These are phyloP conservation scores for Argyrosomus regius DNA, from an alignment of 2,797 vertebrate genomes.

Conservation along the genomic window DNA sequence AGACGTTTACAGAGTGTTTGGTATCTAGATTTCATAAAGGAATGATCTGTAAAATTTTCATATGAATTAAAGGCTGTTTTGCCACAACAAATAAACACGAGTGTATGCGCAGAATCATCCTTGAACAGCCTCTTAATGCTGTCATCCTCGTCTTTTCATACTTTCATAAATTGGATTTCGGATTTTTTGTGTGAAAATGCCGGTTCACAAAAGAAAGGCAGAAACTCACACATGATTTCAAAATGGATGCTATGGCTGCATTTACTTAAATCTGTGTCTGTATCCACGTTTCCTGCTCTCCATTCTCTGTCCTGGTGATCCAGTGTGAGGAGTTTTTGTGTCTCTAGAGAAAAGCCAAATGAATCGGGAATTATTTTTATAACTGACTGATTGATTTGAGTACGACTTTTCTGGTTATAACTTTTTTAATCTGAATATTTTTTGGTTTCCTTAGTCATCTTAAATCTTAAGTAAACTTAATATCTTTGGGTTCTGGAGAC, in stretches of 20 bases:
- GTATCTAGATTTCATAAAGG: slow-evolving; percentile 30
- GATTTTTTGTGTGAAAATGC: slow-evolving; percentile 1
- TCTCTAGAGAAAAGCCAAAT: background rate
- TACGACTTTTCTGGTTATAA: background rate
- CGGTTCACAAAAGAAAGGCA: slow-evolving; percentile 21
- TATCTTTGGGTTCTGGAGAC: background rate
- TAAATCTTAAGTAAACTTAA: background rate
- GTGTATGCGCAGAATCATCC: background rate
- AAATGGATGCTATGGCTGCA: slow-evolving; percentile 1
- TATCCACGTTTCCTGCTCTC: background rate
- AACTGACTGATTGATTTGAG: background rate
- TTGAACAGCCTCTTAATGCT: background rate
- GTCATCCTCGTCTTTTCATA: slow-evolving; percentile 9
- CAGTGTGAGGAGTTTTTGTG: no score
- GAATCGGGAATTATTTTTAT: background rate
- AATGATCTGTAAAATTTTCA: slow-evolving; percentile 10
- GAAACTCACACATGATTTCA: slow-evolving; percentile 9
- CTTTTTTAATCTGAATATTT: background rate
- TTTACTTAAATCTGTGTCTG: background rate
- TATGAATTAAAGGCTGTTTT: slow-evolving; percentile 31
- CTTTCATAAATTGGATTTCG: slow-evolving; percentile 11
- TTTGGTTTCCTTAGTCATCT: background rate
- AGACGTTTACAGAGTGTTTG: slow-evolving; percentile 33
- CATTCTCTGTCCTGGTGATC: background rate
- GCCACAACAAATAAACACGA: slow-evolving; percentile 7